Percentiles rank a stretch among this genome's conserved stretches.
These are phyloP conservation scores for Physeter macrocephalus DNA, from an alignment of 2,113 vertebrate genomes.

Conservation along the genomic window DNA sequence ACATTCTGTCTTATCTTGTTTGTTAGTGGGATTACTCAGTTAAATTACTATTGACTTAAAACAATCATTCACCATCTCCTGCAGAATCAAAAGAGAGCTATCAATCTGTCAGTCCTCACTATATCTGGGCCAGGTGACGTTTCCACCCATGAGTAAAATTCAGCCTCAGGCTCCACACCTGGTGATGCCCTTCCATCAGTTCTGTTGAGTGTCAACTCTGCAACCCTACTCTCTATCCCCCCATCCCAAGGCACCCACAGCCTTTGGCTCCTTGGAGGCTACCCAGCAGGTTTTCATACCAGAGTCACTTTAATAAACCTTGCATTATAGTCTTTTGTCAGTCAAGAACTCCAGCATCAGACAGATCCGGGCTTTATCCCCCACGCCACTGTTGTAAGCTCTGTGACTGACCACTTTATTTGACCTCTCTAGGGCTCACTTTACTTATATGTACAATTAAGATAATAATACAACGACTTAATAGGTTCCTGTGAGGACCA, in stretches of 20 bases:
- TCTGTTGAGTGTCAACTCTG: not conserved
- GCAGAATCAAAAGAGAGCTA: not conserved
- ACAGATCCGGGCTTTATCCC: not conserved
- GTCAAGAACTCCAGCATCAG: not conserved
- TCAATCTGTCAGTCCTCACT: not conserved
- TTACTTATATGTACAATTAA: constrained; percentile 13
- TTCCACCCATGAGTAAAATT: not conserved
- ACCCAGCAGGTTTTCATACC: not conserved
- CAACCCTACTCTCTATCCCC: not conserved
- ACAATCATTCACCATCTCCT: not conserved
- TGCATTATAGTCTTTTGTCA: not conserved
- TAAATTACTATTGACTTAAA: not conserved
- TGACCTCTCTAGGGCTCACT: not conserved
- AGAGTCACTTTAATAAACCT: not conserved
- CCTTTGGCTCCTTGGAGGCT: not conserved
- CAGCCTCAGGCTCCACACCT: not conserved
- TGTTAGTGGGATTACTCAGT: not conserved
- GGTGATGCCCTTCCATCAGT: not conserved
- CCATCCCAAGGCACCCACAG: not conserved
- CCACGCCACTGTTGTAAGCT: not conserved
- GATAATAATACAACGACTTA: not conserved
- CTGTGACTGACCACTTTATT: not conserved
- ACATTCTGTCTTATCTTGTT: constrained; percentile 9
- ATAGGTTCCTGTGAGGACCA: not conserved
- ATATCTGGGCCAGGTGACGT: not conserved